Percentiles rank a stretch among this genome's conserved stretches.
Conservation (phyloP, 2,888 invertebrate genomes). For the Morpho achilles region DNA sequence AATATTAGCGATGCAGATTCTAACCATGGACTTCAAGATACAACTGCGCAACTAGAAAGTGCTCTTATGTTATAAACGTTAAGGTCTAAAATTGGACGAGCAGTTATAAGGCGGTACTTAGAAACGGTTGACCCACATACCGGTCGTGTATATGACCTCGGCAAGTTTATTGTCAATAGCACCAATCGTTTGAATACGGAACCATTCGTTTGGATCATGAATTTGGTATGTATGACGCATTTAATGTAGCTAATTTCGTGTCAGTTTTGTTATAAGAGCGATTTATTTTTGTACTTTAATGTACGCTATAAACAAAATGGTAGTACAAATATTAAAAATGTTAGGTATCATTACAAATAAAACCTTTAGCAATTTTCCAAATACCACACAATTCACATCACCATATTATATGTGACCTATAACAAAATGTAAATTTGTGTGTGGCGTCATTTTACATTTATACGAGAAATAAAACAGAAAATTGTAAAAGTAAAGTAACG, state of each 20-base stretch:
- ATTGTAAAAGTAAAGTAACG: no score
- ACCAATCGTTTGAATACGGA: constrained; percentile 34
- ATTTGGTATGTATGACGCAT: constrained; percentile 28
- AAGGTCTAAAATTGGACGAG: constrained; percentile 31
- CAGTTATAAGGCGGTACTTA: constrained; percentile 29
- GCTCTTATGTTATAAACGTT: constrained; percentile 1
- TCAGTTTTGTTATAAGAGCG: no score
- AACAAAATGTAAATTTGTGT: no score
- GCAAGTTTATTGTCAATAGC: constrained; percentile 63
- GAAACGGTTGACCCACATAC: constrained; percentile 66
- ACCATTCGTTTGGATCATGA: constrained; percentile 27
- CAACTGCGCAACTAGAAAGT: constrained; percentile 10
- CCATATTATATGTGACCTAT: no score
- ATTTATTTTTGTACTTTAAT: no score
- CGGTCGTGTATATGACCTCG: constrained; percentile 58
- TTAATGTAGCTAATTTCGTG: constrained; percentile 9
- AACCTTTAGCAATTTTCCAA: no score
- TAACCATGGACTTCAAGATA: constrained; percentile 19
- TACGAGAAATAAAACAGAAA: no score
- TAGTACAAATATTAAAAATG: no score
- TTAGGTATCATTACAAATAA: no score
- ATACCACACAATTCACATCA: no score
- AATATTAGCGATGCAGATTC: constrained; percentile 28
- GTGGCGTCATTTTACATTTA: no score
- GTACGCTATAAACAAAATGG: no score